Evolutionary conservation across 35 echinoderm and acorn worm species (phyloP).

Genomic region (Nesometra sesokonis): DNA sequence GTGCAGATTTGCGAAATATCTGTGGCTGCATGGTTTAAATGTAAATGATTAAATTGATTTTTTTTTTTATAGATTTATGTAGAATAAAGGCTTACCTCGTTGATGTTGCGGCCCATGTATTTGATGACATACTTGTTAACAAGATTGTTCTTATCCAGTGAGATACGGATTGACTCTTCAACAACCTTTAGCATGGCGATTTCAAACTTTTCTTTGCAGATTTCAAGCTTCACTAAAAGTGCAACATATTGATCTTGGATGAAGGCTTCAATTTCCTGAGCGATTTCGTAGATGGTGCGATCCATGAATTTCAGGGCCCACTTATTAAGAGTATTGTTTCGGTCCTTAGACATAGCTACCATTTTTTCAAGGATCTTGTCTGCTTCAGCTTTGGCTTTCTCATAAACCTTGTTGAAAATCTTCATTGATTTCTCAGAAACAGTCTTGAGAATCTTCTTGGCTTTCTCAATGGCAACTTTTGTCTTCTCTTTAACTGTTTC

Average conservation of each 20-base stretch:
- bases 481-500: too few relatives aligned
- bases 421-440: too few relatives aligned
- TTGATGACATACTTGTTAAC: constrained; percentile 55
- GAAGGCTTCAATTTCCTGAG: neutral
- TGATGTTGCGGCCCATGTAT: constrained; percentile 43
- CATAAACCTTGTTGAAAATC: neutral
- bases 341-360: constrained; percentile 32
- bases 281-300: constrained; percentile 12
- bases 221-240: neutral
- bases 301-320: constrained; percentile 12
- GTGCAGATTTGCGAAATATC: too few relatives aligned
- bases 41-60: too few relatives aligned
- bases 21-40: too few relatives aligned
- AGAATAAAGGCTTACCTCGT: constrained; percentile 34
- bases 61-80: too few relatives aligned
- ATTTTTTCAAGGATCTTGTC: constrained; percentile 1
- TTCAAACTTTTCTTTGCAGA: neutral
- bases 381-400: constrained; percentile 3
- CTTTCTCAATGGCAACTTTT: too few relatives aligned
- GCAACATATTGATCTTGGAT: neutral
- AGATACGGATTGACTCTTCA: neutral
- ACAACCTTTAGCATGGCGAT: neutral
- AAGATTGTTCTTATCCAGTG: constrained; percentile 17
- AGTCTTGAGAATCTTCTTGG: too few relatives aligned
- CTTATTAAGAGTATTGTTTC: constrained; percentile 25